Conservation (phyloP, 2,113 vertebrate species). For the Amphiprion percula region DNA sequence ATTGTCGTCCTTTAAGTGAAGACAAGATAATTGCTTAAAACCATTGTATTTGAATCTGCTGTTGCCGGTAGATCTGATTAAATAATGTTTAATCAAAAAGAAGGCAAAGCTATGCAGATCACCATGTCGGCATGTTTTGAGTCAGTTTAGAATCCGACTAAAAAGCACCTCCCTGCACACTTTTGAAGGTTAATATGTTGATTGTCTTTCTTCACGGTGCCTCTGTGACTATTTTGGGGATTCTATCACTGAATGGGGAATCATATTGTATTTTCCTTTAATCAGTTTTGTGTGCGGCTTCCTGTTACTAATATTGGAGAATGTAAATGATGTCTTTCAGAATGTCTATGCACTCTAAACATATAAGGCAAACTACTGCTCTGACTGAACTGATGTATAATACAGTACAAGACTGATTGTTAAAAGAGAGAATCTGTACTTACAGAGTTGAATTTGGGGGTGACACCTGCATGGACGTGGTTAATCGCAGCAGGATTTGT, state of each 20-base stretch:
- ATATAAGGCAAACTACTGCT: slow-evolving; percentile 3
- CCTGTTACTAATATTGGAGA: slow-evolving; percentile 18
- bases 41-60: too few species aligned
- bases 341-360: slow-evolving; percentile 45
- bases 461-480: too few species aligned
- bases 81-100: too few species aligned
- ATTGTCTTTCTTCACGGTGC: slow-evolving; percentile 61
- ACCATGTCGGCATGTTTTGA: background rate
- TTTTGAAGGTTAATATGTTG: slow-evolving; percentile 25
- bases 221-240: slow-evolving; percentile 32
- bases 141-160: background rate
- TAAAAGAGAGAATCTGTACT: too few species aligned
- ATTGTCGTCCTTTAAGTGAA: too few species aligned
- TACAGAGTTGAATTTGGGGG: background rate
- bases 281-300: slow-evolving; percentile 24
- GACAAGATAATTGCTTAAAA: too few species aligned
- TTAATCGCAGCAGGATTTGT: too few species aligned
- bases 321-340: slow-evolving; percentile 20
- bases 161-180: slow-evolving; percentile 1
- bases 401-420: too few species aligned
- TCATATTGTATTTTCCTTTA: slow-evolving; percentile 4
- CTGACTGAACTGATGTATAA: background rate
- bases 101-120: background rate
- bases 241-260: background rate
- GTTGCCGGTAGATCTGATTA: too few species aligned